phyloP scores from a whole-genome alignment of 1,140 invertebrate genomes.

The Drosophila ironensis region DNA sequence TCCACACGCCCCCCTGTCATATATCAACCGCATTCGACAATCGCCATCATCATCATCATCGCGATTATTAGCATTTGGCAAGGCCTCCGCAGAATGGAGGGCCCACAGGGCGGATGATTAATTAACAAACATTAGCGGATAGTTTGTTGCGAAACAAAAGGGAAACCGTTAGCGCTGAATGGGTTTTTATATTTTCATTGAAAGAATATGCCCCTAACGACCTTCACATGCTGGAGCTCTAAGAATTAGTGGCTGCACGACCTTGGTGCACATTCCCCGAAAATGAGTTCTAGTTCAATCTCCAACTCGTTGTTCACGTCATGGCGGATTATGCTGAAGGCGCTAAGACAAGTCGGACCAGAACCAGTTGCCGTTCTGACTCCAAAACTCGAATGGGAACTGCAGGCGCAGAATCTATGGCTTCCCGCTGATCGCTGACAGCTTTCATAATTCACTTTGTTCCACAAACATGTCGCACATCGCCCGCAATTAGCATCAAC shows the following conservation, averaged over 20 bases:
- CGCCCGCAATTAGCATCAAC: conserved; percentile 20
- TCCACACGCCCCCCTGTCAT: not conserved
- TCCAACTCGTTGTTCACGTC: conserved; percentile 16
- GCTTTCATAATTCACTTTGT: conserved; percentile 34
- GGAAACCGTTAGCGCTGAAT: conserved; percentile 44
- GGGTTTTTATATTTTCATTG: conserved; percentile 10
- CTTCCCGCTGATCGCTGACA: conserved; percentile 1
- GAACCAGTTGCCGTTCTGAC: conserved; percentile 22
- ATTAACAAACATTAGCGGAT: conserved; percentile 59
- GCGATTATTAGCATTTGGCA: conserved; percentile 49
- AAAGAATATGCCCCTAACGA: conserved; percentile 36
- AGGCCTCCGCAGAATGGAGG: conserved; percentile 44
- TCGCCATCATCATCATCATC: conserved; percentile 25
- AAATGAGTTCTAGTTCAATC: conserved; percentile 31
- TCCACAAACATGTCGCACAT: conserved; percentile 12
- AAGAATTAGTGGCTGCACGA: conserved; percentile 16
- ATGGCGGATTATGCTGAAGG: conserved; percentile 20
- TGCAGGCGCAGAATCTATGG: conserved; percentile 3
- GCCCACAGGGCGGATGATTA: conserved; percentile 59
- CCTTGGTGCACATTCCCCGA: conserved; percentile 46
- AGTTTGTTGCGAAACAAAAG: conserved; percentile 52
- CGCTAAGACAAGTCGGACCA: conserved; percentile 15
- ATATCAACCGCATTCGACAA: conserved; percentile 31
- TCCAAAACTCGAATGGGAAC: too few relatives aligned
- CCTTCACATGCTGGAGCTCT: conserved; percentile 54